Evolutionary conservation across 1,140 invertebrate species (phyloP).

Genomic region (Mycetomoellerius zeteki): DNA sequence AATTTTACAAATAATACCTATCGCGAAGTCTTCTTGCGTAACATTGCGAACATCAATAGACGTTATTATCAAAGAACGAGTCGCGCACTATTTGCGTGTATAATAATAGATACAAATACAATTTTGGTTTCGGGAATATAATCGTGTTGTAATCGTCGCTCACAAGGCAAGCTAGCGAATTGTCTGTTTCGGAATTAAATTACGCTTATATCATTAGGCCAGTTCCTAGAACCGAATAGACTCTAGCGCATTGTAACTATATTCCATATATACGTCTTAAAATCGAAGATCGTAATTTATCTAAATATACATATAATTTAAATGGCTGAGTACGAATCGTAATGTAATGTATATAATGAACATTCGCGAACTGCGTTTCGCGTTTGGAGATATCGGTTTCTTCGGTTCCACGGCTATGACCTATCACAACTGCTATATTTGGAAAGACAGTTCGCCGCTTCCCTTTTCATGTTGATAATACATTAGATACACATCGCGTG

Average conservation of each 20-base stretch:
- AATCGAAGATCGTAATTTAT: slow-evolving; percentile 29
- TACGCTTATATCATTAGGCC: slow-evolving; percentile 57
- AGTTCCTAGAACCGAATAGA: slow-evolving; percentile 30
- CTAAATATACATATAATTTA: slow-evolving; percentile 29
- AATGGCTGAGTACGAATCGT: slow-evolving; percentile 23
- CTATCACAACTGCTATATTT: slow-evolving; percentile 36
- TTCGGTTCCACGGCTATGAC: slow-evolving; percentile 18
- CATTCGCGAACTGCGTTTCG: slow-evolving; percentile 14
- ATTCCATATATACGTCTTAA: slow-evolving; percentile 16
- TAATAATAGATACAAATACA: slow-evolving; percentile 59
- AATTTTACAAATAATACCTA: slow-evolving; percentile 64
- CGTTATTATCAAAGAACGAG: slow-evolving; percentile 62
- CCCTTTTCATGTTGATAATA: slow-evolving; percentile 18
- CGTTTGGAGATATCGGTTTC: slow-evolving; percentile 5
- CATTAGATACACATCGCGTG: slow-evolving; percentile 39
- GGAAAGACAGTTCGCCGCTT: slow-evolving; percentile 46
- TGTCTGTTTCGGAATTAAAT: slow-evolving; percentile 40
- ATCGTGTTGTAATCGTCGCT: slow-evolving; percentile 37
- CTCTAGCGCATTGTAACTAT: background rate
- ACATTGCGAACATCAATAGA: slow-evolving; percentile 41
- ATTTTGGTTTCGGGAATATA: slow-evolving; percentile 50
- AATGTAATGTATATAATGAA: slow-evolving; percentile 24
- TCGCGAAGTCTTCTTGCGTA: slow-evolving; percentile 34
- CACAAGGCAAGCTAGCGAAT: slow-evolving; percentile 42
- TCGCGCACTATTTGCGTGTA: slow-evolving; percentile 50